Evolutionary conservation across 2,113 vertebrate species (phyloP).

Genomic region (Sinocyclocheilus grahami): DNA sequence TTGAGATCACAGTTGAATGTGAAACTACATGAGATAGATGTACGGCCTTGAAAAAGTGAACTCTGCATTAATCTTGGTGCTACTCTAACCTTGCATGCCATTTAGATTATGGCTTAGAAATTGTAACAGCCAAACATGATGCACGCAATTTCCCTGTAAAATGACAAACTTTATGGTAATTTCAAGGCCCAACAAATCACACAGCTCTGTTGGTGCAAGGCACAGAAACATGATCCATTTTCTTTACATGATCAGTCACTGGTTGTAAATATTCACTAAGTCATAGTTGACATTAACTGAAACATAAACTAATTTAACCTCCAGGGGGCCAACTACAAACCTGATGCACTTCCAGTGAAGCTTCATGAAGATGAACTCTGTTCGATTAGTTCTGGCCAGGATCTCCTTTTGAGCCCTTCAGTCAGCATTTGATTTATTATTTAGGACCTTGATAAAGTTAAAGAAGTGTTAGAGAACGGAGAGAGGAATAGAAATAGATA

Average conservation of each 20-base stretch:
- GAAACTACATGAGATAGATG: not conserved
- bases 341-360: not conserved
- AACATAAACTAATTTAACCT: conserved; percentile 12
- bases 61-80: conserved; percentile 34
- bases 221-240: not conserved
- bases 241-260: not conserved
- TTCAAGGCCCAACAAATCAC: not conserved
- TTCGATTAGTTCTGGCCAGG: conserved; percentile 4
- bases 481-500: not conserved
- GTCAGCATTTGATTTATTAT: conserved; percentile 28
- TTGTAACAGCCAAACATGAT: not conserved
- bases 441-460: conserved; percentile 14
- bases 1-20: conserved; percentile 40
- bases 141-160: not conserved
- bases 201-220: not conserved
- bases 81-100: not conserved
- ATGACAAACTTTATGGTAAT: not conserved
- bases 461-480: not conserved
- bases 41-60: conserved; percentile 2
- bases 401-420: not conserved
- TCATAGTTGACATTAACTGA: not conserved
- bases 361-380: not conserved
- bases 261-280: not conserved
- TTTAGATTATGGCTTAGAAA: not conserved
- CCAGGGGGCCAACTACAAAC: not conserved